Percentiles rank a stretch among this genome's conserved stretches.
Evolutionary conservation across 2,888 invertebrate species (phyloP).

Genomic region (Drosophila recens): DNA sequence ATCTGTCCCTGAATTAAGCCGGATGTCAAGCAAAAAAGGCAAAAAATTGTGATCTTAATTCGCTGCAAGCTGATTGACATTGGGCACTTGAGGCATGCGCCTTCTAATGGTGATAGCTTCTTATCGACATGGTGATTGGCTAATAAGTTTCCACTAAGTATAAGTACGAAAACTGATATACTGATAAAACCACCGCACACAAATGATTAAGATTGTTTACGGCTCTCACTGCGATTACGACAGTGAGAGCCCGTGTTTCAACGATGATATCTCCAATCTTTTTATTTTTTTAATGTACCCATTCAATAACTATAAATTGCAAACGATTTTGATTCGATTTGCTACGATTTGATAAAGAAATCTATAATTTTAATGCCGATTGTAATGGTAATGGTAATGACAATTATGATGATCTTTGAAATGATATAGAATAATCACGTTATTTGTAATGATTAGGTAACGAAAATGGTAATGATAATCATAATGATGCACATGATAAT

Average conservation of each 20-base stretch:
- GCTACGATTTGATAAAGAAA: not conserved
- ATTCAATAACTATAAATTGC: not conserved
- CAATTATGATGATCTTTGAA: not conserved
- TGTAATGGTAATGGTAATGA: not conserved
- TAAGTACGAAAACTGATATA: conserved; percentile 16
- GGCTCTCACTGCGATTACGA: conserved; percentile 24
- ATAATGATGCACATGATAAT: no score
- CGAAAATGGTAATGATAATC: no score
- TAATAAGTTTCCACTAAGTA: conserved; percentile 7
- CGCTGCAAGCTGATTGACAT: conserved; percentile 12
- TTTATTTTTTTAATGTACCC: conserved; percentile 2
- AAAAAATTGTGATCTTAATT: conserved; percentile 1
- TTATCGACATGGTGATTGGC: conserved; percentile 23
- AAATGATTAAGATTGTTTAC: conserved; percentile 43
- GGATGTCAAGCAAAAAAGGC: not conserved
- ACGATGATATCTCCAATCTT: conserved; percentile 23
- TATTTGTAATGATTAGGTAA: no score
- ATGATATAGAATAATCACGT: not conserved
- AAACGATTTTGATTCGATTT: conserved; percentile 8
- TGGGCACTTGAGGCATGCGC: conserved; percentile 16
- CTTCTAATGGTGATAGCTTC: conserved; percentile 7
- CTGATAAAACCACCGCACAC: conserved; percentile 23
- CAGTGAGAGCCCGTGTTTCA: not conserved
- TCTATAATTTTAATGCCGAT: not conserved
- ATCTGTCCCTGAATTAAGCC: conserved; percentile 21